Percentiles rank a stretch among this genome's conserved stretches.
These are phyloP conservation scores for Phalacrocorax brasilianus DNA, from an alignment of 2,113 vertebrate species.

Conservation along the genomic window DNA sequence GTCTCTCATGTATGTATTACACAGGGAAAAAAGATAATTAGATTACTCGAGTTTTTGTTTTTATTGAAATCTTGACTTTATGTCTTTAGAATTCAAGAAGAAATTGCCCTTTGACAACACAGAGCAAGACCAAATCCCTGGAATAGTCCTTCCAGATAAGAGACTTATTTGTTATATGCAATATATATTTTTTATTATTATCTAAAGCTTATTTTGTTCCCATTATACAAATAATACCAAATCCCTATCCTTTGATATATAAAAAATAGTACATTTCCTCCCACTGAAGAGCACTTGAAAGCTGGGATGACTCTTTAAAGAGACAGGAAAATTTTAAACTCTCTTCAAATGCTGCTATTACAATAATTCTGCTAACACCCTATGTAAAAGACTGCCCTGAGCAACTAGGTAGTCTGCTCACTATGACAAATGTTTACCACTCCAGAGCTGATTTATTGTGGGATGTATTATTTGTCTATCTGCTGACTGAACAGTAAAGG, in stretches of 20 bases:
- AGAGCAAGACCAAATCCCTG: background rate
- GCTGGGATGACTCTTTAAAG: background rate
- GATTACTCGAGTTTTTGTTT: background rate
- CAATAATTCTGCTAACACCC: background rate
- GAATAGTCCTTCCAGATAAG: background rate
- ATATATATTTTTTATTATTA: background rate
- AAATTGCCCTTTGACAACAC: background rate
- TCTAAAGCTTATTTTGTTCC: background rate
- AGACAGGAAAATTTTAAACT: background rate
- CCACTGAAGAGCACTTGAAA: background rate
- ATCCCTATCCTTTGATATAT: background rate
- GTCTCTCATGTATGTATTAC: background rate
- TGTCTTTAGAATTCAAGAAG: background rate
- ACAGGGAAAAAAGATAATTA: background rate
- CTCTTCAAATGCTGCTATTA: background rate
- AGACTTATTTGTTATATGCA: background rate
- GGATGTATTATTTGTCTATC: background rate
- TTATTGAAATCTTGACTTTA: background rate
- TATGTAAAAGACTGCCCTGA: slow-evolving; percentile 8
- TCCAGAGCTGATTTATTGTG: slow-evolving; percentile 23
- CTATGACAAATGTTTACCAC: slow-evolving; percentile 26
- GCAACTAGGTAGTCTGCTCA: slow-evolving; percentile 9
- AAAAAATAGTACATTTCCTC: background rate
- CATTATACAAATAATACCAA: background rate
- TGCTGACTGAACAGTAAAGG: slow-evolving; percentile 10